These are phyloP conservation scores for Mya arenaria DNA, from an alignment of 1,140 invertebrate genomes.

Conservation along the genomic window DNA sequence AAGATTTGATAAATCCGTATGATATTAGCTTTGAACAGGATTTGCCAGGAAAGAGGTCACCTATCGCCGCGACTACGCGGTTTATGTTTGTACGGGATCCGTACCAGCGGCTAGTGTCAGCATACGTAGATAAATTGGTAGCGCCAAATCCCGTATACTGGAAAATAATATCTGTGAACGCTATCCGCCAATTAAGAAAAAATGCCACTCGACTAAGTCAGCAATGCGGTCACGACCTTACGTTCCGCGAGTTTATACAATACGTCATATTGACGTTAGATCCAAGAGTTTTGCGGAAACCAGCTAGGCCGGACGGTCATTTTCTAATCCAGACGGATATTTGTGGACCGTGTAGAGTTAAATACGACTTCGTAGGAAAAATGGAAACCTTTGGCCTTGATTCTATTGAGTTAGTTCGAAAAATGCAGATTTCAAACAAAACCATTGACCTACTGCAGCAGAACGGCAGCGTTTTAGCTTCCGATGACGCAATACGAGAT, in stretches of 20 bases:
- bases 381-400: slow-evolving; percentile 66
- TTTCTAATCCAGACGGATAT: slow-evolving; percentile 56
- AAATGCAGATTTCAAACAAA: slow-evolving; percentile 48
- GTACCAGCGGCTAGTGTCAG: slow-evolving; percentile 62
- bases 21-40: slow-evolving; percentile 13
- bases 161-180: slow-evolving; percentile 51
- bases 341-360: slow-evolving; percentile 62
- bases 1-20: slow-evolving; percentile 6
- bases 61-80: too few relatives aligned
- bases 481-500: slow-evolving; percentile 60
- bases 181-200: neutral
- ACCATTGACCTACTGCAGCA: slow-evolving; percentile 28
- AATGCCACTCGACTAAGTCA: neutral
- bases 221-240: slow-evolving; percentile 66
- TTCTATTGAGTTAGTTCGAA: slow-evolving; percentile 41
- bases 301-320: slow-evolving; percentile 54
- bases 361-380: slow-evolving; percentile 66
- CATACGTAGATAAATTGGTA: slow-evolving; percentile 68
- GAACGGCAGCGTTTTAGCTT: slow-evolving; percentile 12
- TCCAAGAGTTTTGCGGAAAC: neutral
- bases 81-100: slow-evolving; percentile 68
- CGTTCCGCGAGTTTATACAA: slow-evolving; percentile 66
- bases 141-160: slow-evolving; percentile 68
- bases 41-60: too few relatives aligned
- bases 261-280: slow-evolving; percentile 58